Evolutionary conservation across 2,888 invertebrate genomes (phyloP).

Genomic region (Cryptocephalus primarius): DNA sequence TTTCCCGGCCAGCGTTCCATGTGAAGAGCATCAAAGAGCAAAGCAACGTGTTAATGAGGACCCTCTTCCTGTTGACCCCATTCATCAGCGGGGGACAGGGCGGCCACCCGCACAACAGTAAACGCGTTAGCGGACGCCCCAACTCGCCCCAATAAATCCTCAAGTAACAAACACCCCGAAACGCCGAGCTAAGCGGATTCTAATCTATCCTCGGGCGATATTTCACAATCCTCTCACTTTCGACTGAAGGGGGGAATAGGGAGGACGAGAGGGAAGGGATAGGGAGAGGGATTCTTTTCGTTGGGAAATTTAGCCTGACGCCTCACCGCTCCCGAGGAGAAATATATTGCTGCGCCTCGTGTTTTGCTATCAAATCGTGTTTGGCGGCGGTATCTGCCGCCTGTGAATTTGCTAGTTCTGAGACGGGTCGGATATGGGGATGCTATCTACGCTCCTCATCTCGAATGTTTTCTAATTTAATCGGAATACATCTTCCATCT

Average conservation of each 20-base stretch:
- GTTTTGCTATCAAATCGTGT: no score
- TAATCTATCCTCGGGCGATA: conserved; percentile 37
- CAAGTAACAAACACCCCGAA: conserved; percentile 31
- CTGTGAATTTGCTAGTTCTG: no score
- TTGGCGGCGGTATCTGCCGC: no score
- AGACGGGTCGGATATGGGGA: no score
- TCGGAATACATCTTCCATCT: no score
- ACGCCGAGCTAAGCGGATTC: conserved; percentile 32
- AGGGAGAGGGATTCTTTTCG: no score
- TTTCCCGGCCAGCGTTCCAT: conserved; percentile 1
- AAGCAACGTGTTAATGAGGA: conserved; percentile 34
- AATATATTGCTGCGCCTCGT: no score
- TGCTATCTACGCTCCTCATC: no score
- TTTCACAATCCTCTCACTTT: conserved; percentile 27
- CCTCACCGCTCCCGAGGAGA: no score
- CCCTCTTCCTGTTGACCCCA: conserved; percentile 26
- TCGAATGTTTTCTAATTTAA: no score
- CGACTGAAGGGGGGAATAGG: not conserved
- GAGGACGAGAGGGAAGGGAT: no score
- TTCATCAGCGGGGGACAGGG: conserved; percentile 28
- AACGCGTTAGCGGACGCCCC: conserved; percentile 32
- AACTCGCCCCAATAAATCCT: conserved; percentile 32
- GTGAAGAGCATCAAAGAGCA: conserved; percentile 20
- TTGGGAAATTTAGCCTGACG: no score
- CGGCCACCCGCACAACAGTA: conserved; percentile 32